phyloP scores from a whole-genome alignment of 2,113 vertebrate species.

The Plotosus lineatus region DNA sequence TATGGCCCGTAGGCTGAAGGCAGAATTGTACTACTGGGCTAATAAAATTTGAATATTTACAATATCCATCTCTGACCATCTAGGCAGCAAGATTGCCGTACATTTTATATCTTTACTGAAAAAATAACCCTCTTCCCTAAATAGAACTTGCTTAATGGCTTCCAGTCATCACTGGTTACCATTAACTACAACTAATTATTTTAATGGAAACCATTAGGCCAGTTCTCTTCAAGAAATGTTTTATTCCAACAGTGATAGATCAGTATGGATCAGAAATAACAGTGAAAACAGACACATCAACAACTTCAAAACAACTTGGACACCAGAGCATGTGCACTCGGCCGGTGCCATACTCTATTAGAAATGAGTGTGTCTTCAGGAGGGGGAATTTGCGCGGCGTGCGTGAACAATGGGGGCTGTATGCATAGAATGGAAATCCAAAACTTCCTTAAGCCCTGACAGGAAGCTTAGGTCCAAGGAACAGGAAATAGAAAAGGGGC shows the following conservation, averaged over 20 bases:
- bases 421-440: constrained; percentile 29
- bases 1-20: not conserved
- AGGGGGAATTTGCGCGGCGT: not conserved
- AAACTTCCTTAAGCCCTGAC: constrained; percentile 47
- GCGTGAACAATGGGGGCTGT: constrained; percentile 42
- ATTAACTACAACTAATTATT: not conserved
- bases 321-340: not conserved
- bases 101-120: not conserved
- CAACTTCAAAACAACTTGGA: not conserved
- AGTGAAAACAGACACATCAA: not conserved
- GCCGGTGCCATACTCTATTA: constrained; percentile 28
- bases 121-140: not conserved
- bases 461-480: constrained; percentile 50
- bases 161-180: not conserved
- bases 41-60: not conserved
- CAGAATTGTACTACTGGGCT: too few relatives aligned
- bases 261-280: not conserved
- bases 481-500: constrained; percentile 46
- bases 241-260: not conserved
- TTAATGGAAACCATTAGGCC: not conserved
- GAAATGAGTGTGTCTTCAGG: constrained; percentile 29
- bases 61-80: not conserved
- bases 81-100: not conserved
- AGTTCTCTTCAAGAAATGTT: not conserved
- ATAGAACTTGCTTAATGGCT: not conserved